Conservation (phyloP, 2,113 vertebrate genomes). For the Cnemophilus loriae region DNA sequence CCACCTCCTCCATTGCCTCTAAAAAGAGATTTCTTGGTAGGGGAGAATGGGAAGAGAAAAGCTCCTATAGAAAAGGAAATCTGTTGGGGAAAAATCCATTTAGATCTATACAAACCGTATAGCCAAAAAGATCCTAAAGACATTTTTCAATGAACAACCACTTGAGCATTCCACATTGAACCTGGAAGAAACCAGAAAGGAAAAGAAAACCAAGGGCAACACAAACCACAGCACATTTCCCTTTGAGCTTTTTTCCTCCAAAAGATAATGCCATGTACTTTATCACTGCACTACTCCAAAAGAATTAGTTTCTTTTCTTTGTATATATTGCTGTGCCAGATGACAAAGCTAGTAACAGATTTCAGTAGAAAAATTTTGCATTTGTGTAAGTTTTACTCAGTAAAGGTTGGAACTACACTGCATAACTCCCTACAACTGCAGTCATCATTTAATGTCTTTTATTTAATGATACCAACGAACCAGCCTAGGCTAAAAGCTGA, state of each 20-base stretch:
- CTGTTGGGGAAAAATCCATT: not conserved
- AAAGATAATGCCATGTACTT: not conserved
- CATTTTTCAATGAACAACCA: not conserved
- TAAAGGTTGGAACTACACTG: not conserved
- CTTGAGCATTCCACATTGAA: not conserved
- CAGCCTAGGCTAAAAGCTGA: not conserved
- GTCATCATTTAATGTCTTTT: constrained; percentile 2
- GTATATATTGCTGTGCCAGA: not conserved
- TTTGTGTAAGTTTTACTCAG: not conserved
- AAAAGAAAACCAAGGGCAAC: not conserved
- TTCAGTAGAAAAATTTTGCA: constrained; percentile 3
- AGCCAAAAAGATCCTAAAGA: not conserved
- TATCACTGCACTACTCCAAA: not conserved
- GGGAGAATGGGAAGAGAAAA: not conserved
- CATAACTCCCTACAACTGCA: not conserved
- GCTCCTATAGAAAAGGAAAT: not conserved
- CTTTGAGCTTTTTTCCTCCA: not conserved
- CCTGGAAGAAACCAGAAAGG: not conserved
- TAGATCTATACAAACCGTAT: not conserved
- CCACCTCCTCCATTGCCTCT: not conserved
- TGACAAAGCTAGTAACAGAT: not conserved
- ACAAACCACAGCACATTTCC: not conserved
- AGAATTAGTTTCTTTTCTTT: not conserved
- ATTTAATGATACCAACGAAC: not conserved
- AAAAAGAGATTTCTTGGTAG: not conserved